Evolutionary conservation across 2,888 invertebrate species (phyloP).

Genomic region (Polydrusus pterygomalis): DNA sequence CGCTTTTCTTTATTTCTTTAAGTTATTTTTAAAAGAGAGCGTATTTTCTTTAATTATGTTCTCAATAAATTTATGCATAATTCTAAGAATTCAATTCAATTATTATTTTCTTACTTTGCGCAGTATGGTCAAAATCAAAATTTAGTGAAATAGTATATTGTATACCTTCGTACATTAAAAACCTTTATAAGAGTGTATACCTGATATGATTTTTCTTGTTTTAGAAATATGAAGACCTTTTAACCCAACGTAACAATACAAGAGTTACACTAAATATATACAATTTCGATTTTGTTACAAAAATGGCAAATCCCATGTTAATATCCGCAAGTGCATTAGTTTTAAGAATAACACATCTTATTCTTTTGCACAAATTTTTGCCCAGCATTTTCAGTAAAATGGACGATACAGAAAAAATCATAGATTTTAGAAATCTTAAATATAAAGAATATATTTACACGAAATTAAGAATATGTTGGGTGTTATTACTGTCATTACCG

Average conservation of each 20-base stretch:
- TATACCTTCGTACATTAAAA: no score
- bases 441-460: slow-evolving; percentile 14
- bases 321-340: slow-evolving; percentile 7
- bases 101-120: no score
- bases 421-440: slow-evolving; percentile 14
- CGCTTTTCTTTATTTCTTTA: no score
- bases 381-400: slow-evolving; percentile 22
- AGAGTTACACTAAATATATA: background rate
- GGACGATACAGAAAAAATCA: background rate
- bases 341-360: slow-evolving; percentile 23
- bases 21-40: no score
- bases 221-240: background rate
- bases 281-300: slow-evolving; percentile 9
- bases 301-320: slow-evolving; percentile 22
- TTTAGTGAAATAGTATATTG: no score
- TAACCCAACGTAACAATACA: background rate
- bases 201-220: background rate
- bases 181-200: no score
- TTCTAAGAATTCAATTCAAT: no score
- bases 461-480: background rate
- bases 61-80: no score
- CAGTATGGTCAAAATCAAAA: no score
- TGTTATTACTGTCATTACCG: slow-evolving; percentile 24
- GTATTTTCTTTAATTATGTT: no score
- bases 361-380: background rate